Evolutionary conservation across 2,113 vertebrate genomes (phyloP), one percentile per base, ranked within the genome.

Genomic region (Nematolebias whitei): DNA sequence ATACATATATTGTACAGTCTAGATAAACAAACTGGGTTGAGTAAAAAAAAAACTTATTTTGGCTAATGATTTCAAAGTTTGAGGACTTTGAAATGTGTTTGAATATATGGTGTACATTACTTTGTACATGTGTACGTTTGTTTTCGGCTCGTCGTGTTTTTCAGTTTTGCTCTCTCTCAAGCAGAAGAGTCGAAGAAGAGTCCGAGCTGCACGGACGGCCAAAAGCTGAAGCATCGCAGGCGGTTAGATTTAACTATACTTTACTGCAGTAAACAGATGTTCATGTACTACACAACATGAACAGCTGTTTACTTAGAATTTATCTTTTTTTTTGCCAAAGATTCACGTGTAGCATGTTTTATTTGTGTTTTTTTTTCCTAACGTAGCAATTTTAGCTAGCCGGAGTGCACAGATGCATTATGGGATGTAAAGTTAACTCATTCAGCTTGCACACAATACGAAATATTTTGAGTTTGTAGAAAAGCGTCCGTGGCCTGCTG

Each of bases 51-150:
- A 54, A 90, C 83, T 92, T 93, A 92, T 93, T 93, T 93, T 93
- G 91, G 90, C 89, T 92, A 91, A 90, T 81, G 83, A 92, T 89
- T 88, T 89, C 81, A 89, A 91, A 90, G 83, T 90, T 76, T 61
- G 78, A 84, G 57, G 89, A 88, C 89, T 91, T 91, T 92, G 87
- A 92, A 89, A 89, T 79, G 85, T 89, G 88, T 90, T 89, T 91
- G 87, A 87, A 90, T 89, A 90, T 90, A 90, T 83, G 88, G 84
- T 91, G 93, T 91, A 92, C 89, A 90, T 87, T 87, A 87, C 79
- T 88, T 90, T 88, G 86, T 92, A 90, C 87, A 87, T 90, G 84
- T 90, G 62, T 90, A 74, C 85, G 82, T 85, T 79, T 85, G 70
- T 90, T 89, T 84, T 78, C 16, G 74, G 85, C 83, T 87, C 49